Base-by-base conservation (phyloP, 2,888 invertebrate genomes). In the Dynastes grantii region DNA sequence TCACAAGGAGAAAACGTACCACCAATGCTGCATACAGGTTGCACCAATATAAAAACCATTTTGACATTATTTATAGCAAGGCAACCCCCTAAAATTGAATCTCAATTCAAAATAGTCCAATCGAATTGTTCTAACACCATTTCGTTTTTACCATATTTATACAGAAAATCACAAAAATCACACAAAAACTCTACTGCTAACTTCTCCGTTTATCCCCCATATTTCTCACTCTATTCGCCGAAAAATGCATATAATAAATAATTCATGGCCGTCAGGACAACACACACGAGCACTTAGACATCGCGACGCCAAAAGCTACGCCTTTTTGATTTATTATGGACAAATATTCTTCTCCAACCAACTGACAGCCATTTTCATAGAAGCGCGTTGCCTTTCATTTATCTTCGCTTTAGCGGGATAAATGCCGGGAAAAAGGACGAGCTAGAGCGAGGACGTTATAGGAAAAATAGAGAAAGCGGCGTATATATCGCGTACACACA, bases 341-440 rank as follows among this genome's bases (percentile, higher is more conserved):
- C 71, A 71, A 71, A 71, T 71, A 71, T 71, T 55, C 71, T 71
- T 55, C 71, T n/a, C 37, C 11, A 45, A 8, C 29, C 55, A 55
- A 71, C 71, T 71, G 71, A 71, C 71, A 71, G n/a, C 32, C 37
- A 71, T 71, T 71, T 71, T 71, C 71, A 55, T 71, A 29, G 70
- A 22, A 51, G 32, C 51, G 70, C 70, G 53, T 13, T 70, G 49
- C 70, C 29, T 51, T 70, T 70, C 53, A 70, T 70, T 53, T 70
- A 70, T 70, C 70, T 70, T 53, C 70, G 70, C 29, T 27, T 70
- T 51, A 11, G 45, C 45, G 40, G 11, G 70, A 53, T 27, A 29
- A 29, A 53, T 5, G 51, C 6, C 16, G 45, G 32, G 13, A 67
- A 5, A 45, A 45, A 45, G 45, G 8, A 45, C 45, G 45, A 8